Evolutionary conservation across 2,113 vertebrate species (phyloP), one percentile per base, ranked within the genome.

Genomic region (Malaclemys terrapin): DNA sequence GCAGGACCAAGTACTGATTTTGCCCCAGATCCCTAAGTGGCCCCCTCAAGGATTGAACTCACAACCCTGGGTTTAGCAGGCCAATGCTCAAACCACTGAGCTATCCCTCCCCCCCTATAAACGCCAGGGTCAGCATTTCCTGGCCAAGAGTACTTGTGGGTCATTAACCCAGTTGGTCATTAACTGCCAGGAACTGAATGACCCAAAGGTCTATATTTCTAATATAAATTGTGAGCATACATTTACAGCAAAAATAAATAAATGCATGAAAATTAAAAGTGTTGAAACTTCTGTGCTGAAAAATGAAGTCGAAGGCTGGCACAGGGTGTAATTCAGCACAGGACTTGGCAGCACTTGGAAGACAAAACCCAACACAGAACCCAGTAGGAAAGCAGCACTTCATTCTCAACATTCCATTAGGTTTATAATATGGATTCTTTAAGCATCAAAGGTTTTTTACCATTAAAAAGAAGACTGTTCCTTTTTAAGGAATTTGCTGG

Each of bases 381-480:
- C 17, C 95, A 91, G 84, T 14, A 3, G 93, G 94, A 85, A 69
- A 2, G 4, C 50, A 80, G 31, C 0, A 4, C 91, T 86, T 94
- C 91, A 35, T 85, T 87, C 80, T 86, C 89, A 10, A 2, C 80
- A 52, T 87, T 80, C 84, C 90, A 84, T 72, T 49, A 76, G 56
- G 59, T 80, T 85, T 91, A 80, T 85, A 91, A 69, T 86, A 80
- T 29, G 86, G 54, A 82, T 35, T 42, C 86, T 91, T 94, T 19
- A 25, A 87, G 69, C 80, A 52, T 54, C 8, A 42, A 14, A 50
- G 75, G 20, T 1, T 90, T 84, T 59, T 90, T 47, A 20, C 78
- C n/a, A 42, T 91, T 50, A 57, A 62, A 22, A 38, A 29, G 89
- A 90, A 31, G 42, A 78, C 79, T 16, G 85, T 84, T 88, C 54